Evolutionary conservation across 1,140 invertebrate genomes (phyloP).

Genomic region (Thereuonema tuberculata): DNA sequence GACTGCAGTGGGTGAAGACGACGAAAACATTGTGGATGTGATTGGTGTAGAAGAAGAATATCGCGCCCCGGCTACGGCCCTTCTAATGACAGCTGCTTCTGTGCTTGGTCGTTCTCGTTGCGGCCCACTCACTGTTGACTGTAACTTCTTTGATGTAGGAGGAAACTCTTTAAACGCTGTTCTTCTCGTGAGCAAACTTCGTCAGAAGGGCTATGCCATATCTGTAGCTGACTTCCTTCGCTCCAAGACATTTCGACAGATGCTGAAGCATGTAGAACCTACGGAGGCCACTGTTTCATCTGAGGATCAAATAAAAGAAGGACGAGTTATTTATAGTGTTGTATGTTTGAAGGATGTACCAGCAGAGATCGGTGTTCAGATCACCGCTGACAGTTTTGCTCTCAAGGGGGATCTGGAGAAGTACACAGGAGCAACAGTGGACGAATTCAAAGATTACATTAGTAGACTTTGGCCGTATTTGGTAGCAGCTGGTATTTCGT

Average conservation of each 20-base stretch:
- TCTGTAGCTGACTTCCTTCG: slow-evolving; percentile 33
- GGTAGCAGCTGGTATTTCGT: slow-evolving; percentile 30
- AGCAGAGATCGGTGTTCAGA: slow-evolving; percentile 24
- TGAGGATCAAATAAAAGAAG: no score
- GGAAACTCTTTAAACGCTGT: slow-evolving; percentile 69
- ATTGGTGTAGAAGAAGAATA: slow-evolving; percentile 30
- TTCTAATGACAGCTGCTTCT: neutral
- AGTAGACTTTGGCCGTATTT: slow-evolving; percentile 48
- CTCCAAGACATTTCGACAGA: neutral
- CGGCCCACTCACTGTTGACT: slow-evolving; percentile 27
- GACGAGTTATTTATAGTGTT: neutral
- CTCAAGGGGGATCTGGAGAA: slow-evolving; percentile 67
- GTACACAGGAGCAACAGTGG: slow-evolving; percentile 45
- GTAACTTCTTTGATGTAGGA: slow-evolving; percentile 69
- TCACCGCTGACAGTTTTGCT: slow-evolving; percentile 67
- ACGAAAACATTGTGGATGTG: slow-evolving; percentile 50
- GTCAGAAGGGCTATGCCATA: slow-evolving; percentile 61
- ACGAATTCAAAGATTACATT: slow-evolving; percentile 52
- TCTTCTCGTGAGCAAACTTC: slow-evolving; percentile 58
- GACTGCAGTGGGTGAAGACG: slow-evolving; percentile 32
- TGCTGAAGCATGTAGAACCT: slow-evolving; percentile 3
- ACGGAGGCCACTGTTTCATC: no score
- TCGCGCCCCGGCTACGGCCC: neutral
- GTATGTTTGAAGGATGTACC: neutral
- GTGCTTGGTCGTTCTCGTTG: neutral